Conservation (phyloP, 2,888 invertebrate species). For the Camponotus fellah region DNA sequence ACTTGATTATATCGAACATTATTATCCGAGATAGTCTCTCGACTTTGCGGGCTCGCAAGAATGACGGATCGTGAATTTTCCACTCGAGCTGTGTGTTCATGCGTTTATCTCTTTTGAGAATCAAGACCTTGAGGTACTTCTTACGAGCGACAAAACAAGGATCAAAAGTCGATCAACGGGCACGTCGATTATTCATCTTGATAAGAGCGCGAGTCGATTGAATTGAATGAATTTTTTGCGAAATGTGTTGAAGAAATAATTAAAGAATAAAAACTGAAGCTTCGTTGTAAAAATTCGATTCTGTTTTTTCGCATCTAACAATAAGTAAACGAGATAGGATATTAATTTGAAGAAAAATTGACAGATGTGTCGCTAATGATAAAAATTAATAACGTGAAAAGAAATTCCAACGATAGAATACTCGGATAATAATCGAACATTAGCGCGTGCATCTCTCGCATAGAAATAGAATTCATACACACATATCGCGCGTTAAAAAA, state of each 20-base stretch:
- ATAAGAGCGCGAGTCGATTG: conserved; percentile 9
- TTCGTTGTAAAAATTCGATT: background rate
- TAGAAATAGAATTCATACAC: background rate
- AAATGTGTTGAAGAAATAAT: background rate
- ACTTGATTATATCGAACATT: background rate
- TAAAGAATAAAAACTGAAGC: background rate
- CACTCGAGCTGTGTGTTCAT: background rate
- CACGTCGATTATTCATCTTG: conserved; percentile 18
- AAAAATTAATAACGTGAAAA: background rate
- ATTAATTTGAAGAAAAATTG: too few species aligned
- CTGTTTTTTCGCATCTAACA: too few species aligned
- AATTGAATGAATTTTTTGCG: background rate
- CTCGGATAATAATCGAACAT: background rate
- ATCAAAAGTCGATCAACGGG: conserved; percentile 19
- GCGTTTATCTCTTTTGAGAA: conserved; percentile 14
- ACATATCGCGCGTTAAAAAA: background rate
- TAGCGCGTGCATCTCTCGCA: background rate
- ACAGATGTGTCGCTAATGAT: too few species aligned
- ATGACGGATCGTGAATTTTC: conserved; percentile 2
- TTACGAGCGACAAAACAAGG: conserved; percentile 9
- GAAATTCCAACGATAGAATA: background rate
- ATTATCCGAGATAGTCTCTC: background rate
- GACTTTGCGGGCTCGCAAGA: background rate
- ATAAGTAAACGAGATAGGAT: too few species aligned
- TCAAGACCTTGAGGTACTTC: conserved; percentile 18